Conservation (phyloP, 2,797 vertebrate species). For the Enteromius unitaeniatus region DNA sequence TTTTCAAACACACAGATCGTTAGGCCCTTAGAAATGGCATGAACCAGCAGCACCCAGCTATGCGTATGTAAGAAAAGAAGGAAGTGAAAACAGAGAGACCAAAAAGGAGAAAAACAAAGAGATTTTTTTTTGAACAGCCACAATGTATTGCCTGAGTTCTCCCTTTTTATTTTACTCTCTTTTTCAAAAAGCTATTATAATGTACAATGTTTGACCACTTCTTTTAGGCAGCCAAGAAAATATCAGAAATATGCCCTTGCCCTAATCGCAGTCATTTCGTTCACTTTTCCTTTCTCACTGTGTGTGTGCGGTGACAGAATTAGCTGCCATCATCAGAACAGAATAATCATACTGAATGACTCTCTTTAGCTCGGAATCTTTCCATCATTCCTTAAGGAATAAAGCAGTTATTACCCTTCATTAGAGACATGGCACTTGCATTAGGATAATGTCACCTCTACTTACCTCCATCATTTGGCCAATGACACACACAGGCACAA, state of each 20-base stretch:
- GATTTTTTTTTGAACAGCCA: background rate
- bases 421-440: constrained; percentile 45
- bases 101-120: background rate
- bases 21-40: background rate
- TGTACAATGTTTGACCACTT: constrained; percentile 24
- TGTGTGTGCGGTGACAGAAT: constrained; percentile 40
- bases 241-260: constrained; percentile 36
- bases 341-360: constrained; percentile 42
- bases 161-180: background rate
- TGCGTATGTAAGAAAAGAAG: background rate
- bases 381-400: constrained; percentile 43
- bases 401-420: constrained; percentile 48
- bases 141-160: background rate
- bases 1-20: constrained; percentile 1
- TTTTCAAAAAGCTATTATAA: constrained; percentile 28
- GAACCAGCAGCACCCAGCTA: background rate
- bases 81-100: background rate
- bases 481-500: constrained; percentile 44
- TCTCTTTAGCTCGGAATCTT: constrained; percentile 43
- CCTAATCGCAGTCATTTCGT: constrained; percentile 36
- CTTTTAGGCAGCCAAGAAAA: constrained; percentile 27
- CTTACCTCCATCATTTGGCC: constrained; percentile 11
- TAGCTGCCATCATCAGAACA: constrained; percentile 41
- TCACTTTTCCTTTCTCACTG: constrained; percentile 24
- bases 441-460: constrained; percentile 51